Conservation (phyloP, 2,797 vertebrate species). For the Sebastes flavidus region DNA sequence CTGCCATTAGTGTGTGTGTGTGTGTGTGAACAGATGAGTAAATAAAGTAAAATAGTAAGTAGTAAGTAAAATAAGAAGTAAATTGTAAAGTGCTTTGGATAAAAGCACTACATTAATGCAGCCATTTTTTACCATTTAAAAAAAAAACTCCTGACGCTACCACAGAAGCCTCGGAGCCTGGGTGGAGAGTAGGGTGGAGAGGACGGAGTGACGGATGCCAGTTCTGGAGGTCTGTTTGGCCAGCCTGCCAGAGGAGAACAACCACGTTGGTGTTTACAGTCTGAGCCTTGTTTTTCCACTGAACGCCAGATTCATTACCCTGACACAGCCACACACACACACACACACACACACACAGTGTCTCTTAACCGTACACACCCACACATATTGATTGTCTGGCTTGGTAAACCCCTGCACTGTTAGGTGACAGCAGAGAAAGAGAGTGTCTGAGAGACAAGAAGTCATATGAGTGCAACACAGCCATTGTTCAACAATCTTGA, state of each 20-base stretch:
- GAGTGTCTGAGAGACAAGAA: neutral
- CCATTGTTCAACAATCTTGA: neutral
- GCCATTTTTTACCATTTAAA: neutral
- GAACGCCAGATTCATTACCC: neutral
- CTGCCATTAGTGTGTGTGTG: neutral
- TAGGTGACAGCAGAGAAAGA: neutral
- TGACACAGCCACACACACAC: neutral
- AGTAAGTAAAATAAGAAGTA: neutral
- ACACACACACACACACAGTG: neutral
- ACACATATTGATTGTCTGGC: neutral
- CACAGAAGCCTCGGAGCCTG: neutral
- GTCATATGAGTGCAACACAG: neutral
- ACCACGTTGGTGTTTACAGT: neutral
- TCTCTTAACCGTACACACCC: neutral
- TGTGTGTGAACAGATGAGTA: neutral
- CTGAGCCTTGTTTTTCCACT: neutral
- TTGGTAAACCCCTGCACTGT: neutral
- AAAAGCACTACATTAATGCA: neutral
- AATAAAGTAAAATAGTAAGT: no score
- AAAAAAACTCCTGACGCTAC: neutral
- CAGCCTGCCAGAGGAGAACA: neutral
- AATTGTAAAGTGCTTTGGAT: neutral
- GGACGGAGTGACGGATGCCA: neutral
- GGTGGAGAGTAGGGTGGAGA: neutral
- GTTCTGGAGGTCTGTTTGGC: neutral